Evolutionary conservation across 2,797 vertebrate genomes (phyloP), one percentile per base, ranked within the genome.

Genomic region (Tenualosa ilisha): DNA sequence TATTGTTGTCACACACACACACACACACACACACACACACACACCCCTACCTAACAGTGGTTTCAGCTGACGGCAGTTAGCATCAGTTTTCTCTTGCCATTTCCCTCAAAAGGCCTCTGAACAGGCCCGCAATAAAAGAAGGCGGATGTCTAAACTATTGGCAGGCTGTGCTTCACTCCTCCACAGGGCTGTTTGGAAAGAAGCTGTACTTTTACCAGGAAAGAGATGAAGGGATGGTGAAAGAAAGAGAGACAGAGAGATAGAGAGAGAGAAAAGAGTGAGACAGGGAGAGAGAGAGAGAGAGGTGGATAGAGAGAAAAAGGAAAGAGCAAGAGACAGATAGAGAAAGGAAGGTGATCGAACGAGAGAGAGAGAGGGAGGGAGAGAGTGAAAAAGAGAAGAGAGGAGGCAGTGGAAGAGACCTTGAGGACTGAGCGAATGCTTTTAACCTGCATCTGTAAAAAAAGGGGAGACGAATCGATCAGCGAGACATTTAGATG

Each of bases 21-120:
- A 75, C 68, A 43, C 68, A 75, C 68, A 75, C 68, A 75, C 65
- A 72, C 26, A 37, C 65, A 72, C 65, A 31, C 26, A 72, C 65
- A 72, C 37, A 75, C 68, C 40, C 31, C 43, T 37, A 75, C 68
- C 31, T 13, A 0, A 9, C 31, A 72, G 12, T 56, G 54, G 15
- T 56, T 56, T 56, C 15, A 61, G 56, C 56, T 2, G 54, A 56
- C 15, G 15, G 54, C 54, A 61, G 56, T n/a, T 24, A 61, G 56
- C 56, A 61, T 61, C 7, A 59, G 22, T 61, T 61, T 61, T 61
- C 56, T 61, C 56, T 24, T 61, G 56, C 3, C 59, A 63, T 63
- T 63, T 63, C 24, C 59, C 59, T 63, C n/a, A 63, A 6, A 24
- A 63, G 59, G n/a, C 59, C 59, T 63, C n/a, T 24, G n/a, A 9